These are phyloP conservation scores for Mnemiopsis leidyi DNA, from an alignment of 37 sponge, comb jelly and placozoan genomes.

Conservation along the genomic window DNA sequence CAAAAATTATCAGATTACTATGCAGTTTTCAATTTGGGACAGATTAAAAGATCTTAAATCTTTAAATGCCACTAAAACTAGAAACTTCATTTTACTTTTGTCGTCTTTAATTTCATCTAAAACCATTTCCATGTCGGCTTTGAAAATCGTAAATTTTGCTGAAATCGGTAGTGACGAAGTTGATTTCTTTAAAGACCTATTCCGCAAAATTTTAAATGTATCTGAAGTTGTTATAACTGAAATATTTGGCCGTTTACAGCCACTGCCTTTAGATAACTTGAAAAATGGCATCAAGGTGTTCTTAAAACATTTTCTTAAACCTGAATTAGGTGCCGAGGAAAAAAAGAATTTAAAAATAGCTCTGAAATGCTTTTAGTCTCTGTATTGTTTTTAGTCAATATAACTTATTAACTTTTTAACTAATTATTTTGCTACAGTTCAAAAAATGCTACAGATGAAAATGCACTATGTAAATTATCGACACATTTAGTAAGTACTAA, in stretches of 20 bases:
- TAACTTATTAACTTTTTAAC: neutral
- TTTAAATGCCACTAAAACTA: slow-evolving; percentile 34
- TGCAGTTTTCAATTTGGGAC: slow-evolving; percentile 93
- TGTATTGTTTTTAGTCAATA: neutral
- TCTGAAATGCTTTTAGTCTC: slow-evolving; percentile 44
- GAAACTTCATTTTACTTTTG: slow-evolving; percentile 70
- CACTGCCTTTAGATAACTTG: slow-evolving; percentile 36
- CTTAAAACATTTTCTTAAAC: slow-evolving; percentile 65
- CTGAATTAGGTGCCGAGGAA: slow-evolving; percentile 3
- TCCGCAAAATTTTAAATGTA: slow-evolving; percentile 70
- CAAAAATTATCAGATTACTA: slow-evolving; percentile 82
- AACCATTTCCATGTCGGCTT: slow-evolving; percentile 77
- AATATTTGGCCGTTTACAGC: slow-evolving; percentile 54
- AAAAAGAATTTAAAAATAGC: slow-evolving; percentile 48
- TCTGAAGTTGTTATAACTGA: slow-evolving; percentile 32
- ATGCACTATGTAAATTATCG: too few species aligned
- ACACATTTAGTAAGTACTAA: too few species aligned
- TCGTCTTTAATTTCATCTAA: slow-evolving; percentile 72
- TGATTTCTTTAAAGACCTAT: slow-evolving; percentile 73
- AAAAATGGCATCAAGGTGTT: slow-evolving; percentile 67
- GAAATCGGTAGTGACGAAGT: slow-evolving; percentile 71
- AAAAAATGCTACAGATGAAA: too few species aligned
- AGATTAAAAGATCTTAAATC: slow-evolving; percentile 75
- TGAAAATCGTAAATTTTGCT: slow-evolving; percentile 84
- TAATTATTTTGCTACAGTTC: too few species aligned